Base-by-base conservation (phyloP, 2,113 vertebrate species). In the Helogale parvula region DNA sequence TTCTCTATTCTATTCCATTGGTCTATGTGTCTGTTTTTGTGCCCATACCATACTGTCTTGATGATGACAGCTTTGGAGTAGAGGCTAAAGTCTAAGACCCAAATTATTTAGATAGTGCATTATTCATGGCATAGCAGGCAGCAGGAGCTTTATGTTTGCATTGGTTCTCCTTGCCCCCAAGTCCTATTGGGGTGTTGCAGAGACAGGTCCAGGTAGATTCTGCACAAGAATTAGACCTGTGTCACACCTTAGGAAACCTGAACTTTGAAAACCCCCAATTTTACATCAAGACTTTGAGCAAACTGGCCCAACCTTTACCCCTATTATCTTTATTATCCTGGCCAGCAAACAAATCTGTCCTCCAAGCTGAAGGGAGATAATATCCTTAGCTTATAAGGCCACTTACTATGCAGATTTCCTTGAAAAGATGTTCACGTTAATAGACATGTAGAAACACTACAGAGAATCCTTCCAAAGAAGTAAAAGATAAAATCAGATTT, bases 401-500 rank as follows among this genome's bases (percentile, higher is more conserved):
- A 57, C 33, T 66, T 88, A 38, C 27, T 66, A 25, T 85, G 19
- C 35, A 90, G 57, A 97, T 17, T 82, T 60, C 45, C 79, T 96
- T 86, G 72, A 82, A 94, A 96, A 96, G 29, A 74, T 63, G 13
- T 96, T 33, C 4, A 86, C 45, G 57, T 93, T 89, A 88, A 45
- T 66, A 47, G 29, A 91, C 9, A 54, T 82, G 19, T 74, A 66
- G 84, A 92, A 86, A 76, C 33, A 85, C 33, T 57, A 8, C 91
- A 45, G 31, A 95, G 57, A 94, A 52, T 68, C 82, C 33, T 50
- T 85, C 57, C 19, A 88, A 93, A 82, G 25, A 88, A 94, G 41
- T 85, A 31, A 88, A 84, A 50, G 76, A 84, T 33, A 81, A 95
- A 94, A 93, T 68, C 45, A 93, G 41, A 77, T 6, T 90, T 89